Percentiles rank a stretch among this genome's conserved stretches.
Conservation (phyloP, 2,113 vertebrate genomes). For the Burhinus oedicnemus region DNA sequence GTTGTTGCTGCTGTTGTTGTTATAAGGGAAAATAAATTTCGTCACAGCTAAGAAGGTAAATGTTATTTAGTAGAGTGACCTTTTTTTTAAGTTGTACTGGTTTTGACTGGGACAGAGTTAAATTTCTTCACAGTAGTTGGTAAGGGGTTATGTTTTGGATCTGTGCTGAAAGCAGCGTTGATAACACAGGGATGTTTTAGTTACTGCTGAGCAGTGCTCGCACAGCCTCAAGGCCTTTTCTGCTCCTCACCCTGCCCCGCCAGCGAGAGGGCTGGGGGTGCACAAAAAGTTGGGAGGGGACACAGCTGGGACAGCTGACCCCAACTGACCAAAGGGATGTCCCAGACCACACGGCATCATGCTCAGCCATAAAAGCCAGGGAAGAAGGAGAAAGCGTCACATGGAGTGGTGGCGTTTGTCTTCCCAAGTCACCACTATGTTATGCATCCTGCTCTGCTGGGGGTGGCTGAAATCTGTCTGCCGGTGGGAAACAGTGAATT, state of each 20-base stretch:
- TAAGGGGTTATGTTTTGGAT: background rate
- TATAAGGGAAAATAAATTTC: background rate
- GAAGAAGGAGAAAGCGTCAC: fast-evolving
- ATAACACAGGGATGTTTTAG: background rate
- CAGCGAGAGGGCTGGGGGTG: fast-evolving
- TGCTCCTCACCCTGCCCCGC: fast-evolving
- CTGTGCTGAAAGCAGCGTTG: background rate
- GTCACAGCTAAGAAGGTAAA: background rate
- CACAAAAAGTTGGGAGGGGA: background rate
- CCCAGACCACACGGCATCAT: fast-evolving
- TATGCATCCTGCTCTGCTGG: fast-evolving
- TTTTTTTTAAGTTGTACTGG: background rate
- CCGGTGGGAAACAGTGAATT: fast-evolving
- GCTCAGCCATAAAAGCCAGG: background rate
- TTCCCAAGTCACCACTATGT: background rate
- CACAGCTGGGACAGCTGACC: background rate
- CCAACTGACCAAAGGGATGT: background rate
- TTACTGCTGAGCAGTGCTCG: background rate
- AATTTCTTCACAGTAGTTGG: background rate
- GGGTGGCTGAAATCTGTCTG: background rate
- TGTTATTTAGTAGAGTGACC: background rate
- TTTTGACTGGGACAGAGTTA: background rate
- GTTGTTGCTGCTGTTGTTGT: background rate
- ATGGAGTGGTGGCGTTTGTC: background rate
- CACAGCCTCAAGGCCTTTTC: background rate